Base-by-base conservation (phyloP, 2,113 vertebrate genomes). In the Eclectus roratus region DNA sequence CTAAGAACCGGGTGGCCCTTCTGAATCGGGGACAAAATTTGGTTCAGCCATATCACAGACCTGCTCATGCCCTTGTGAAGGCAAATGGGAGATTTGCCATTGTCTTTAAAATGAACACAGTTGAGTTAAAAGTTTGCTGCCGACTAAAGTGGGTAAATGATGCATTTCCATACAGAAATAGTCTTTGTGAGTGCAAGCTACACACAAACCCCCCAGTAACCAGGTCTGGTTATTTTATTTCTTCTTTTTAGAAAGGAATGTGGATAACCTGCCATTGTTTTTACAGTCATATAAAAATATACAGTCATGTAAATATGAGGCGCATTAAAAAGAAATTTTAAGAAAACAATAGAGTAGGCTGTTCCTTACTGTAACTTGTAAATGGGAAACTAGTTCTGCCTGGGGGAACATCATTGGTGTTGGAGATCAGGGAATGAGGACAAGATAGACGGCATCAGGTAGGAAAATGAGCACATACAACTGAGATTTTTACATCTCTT, bases 81-180 rank as follows among this genome's bases (percentile, higher is more conserved):
- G 7, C 0, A 0, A 56, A 23, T 1, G 46, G 60, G 50, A 85
- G 25, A 13, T 39, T 14, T 46, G 80, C 66, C 24, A 25, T 27
- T 77, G 63, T 47, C 28, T 23, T 33, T 49, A 28, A 58, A 69
- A 72, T 21, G 6, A 70, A n/a, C 10, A 4, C 21, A 20, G 27
- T 11, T 49, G 65, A 84, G 55, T 49, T 37, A 29, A 17, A 72
- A 83, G 19, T 33, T 49, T 80, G 46, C 85, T 89, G 13, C 35
- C 80, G 63, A 19, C 11, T 46, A 37, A 70, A 43, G 17, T 14
- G 74, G 78, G 73, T 41, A 79, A 85, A 46, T 24, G 25, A 46
- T 56, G 24, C 19, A 20, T 53, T 65, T 56, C 52, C 28, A n/a
- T 20, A 31, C 10, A 64, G 5, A 77, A 91, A 63, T 7, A 77